Conservation (phyloP, 2,113 vertebrate genomes). For the Ptyas mucosa region DNA sequence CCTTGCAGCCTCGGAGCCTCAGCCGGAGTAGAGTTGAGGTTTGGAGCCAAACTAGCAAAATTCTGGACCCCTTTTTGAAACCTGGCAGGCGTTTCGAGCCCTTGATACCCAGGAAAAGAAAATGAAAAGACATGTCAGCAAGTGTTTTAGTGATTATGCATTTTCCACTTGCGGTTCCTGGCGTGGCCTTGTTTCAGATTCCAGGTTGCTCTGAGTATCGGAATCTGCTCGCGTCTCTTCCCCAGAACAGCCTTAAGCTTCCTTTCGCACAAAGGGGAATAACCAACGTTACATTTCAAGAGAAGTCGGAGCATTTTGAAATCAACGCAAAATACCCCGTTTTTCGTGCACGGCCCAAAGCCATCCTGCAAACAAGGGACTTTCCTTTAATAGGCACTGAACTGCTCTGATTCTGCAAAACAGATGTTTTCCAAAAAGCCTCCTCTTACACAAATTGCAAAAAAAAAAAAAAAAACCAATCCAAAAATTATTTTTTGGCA, state of each 20-base stretch:
- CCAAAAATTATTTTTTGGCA: neutral
- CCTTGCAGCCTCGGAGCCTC: neutral
- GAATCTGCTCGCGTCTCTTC: neutral
- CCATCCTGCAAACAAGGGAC: neutral
- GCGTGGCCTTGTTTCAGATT: neutral
- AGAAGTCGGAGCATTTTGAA: neutral
- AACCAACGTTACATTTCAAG: neutral
- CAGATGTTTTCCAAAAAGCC: neutral
- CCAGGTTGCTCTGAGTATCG: neutral
- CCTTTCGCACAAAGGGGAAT: neutral
- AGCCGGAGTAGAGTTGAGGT: neutral
- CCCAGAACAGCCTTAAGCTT: neutral
- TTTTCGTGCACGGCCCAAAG: neutral
- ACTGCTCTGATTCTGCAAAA: neutral
- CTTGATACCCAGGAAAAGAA: neutral
- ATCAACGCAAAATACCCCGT: neutral
- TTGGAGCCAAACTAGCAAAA: neutral
- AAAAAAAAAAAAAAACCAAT: neutral
- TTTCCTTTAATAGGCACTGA: neutral
- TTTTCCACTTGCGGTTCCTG: neutral
- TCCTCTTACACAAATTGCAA: neutral
- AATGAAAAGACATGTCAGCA: neutral
- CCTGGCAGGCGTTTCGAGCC: neutral
- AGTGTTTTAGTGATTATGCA: slow-evolving; percentile 6
- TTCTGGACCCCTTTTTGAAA: neutral